Base-by-base conservation (phyloP, 2,797 vertebrate species). In the Liparis tanakae region DNA sequence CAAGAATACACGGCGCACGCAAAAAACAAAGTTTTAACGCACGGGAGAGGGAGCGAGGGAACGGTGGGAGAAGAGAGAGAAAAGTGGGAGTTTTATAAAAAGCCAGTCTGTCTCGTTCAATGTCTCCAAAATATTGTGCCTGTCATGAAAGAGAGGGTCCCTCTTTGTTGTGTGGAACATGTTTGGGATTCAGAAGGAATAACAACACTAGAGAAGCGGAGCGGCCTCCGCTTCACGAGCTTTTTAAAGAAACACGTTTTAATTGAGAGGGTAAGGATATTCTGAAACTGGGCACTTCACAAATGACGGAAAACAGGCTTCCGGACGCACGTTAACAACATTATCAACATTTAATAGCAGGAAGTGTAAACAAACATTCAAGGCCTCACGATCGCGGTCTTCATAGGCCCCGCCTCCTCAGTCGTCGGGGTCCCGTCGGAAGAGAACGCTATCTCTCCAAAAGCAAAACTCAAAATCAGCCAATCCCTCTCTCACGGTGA, bases 81-180 rank as follows among this genome's bases (percentile, higher is more conserved):
- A 53, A 12, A 57, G 53, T 17, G 9, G 1, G 13, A 53, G 33
- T 54, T 39, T 59, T 5, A 53, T 30, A 39, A 30, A 48, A 66
- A 15, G 50, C 62, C 12, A 62, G 25, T 30, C 25, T 30, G 25
- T 30, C 25, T 4, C 25, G 4, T 30, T 30, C 25, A 30, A 30
- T 30, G 25, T 30, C 25, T 30, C 37, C 46, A 22, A 76, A 64
- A 39, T 3, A 0, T 9, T 50, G n/a, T 56, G 34, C 7, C 13
- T 43, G 6, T 43, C 1, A 41, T 66, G 34, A 30, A 50, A 48
- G 46, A 51, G 17, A 48, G 6, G 8, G 8, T 25, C 15, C 10
- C 14, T 57, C n/a, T 56, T 51, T 50, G 59, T 55, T 68, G 30
- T 39, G 5, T 33, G 44, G 44, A 57, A 30, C 17, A 44, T 61